Evolutionary conservation across 2,888 invertebrate genomes (phyloP).

Genomic region (Watsonalla cultraria): DNA sequence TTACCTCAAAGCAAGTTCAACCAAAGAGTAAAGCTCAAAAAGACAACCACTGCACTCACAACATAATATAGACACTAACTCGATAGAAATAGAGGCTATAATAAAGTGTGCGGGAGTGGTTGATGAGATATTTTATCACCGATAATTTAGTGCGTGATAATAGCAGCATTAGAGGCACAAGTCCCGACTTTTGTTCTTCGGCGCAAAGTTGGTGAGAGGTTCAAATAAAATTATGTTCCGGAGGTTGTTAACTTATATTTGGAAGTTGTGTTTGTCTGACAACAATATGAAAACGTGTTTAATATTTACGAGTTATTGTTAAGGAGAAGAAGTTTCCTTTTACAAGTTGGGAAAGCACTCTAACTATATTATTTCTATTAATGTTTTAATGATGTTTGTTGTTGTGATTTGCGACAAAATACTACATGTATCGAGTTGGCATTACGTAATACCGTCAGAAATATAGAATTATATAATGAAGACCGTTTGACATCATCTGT

Average conservation of each 20-base stretch:
- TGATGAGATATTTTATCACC: not conserved
- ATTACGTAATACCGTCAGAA: too few species aligned
- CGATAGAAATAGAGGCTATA: not conserved
- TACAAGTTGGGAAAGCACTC: not conserved
- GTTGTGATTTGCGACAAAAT: too few species aligned
- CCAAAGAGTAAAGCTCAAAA: not conserved
- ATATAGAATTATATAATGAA: too few species aligned
- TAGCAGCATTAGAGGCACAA: constrained; percentile 29
- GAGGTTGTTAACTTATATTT: constrained; percentile 4
- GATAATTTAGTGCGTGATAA: constrained; percentile 27
- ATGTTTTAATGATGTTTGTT: too few species aligned
- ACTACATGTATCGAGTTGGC: too few species aligned
- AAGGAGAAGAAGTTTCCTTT: not conserved
- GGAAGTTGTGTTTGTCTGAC: not conserved
- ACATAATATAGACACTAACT: not conserved
- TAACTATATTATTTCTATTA: too few species aligned
- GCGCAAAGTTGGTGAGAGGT: constrained; percentile 14
- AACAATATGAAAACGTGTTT: not conserved
- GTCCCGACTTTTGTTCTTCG: constrained; percentile 22
- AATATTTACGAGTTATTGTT: not conserved
- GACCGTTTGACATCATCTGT: too few species aligned
- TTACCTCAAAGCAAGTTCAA: too few species aligned
- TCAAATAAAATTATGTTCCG: constrained; percentile 8
- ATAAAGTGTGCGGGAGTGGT: not conserved
- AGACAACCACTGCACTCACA: not conserved